phyloP scores from a whole-genome alignment of 2,888 invertebrate species.

The Catocala sponsa region DNA sequence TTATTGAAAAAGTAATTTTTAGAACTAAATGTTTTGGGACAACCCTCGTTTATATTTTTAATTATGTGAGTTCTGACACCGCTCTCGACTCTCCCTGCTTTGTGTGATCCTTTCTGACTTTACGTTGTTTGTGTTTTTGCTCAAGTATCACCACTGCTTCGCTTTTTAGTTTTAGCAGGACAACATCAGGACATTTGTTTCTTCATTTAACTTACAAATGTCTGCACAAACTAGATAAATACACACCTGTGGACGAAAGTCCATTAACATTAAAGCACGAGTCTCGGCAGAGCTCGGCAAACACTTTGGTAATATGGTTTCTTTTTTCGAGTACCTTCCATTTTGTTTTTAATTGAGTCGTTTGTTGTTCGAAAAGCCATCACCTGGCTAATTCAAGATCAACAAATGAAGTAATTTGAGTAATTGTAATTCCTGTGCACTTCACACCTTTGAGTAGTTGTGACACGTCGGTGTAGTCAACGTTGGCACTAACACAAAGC shows the following conservation, averaged over 20 bases:
- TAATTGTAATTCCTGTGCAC: slow-evolving; percentile 35
- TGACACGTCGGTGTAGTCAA: not conserved
- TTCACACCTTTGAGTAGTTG: slow-evolving; percentile 26
- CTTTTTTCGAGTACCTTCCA: slow-evolving; percentile 34
- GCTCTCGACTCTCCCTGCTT: slow-evolving; percentile 81
- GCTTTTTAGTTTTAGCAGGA: slow-evolving; percentile 59
- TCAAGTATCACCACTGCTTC: slow-evolving; percentile 52
- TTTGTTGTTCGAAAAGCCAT: slow-evolving; percentile 17
- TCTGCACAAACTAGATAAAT: slow-evolving; percentile 36
- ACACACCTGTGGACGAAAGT: slow-evolving; percentile 44
- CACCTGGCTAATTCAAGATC: slow-evolving; percentile 2
- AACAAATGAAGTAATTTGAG: slow-evolving; percentile 15
- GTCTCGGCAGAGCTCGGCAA: slow-evolving; percentile 43
- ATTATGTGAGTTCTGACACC: slow-evolving; percentile 80
- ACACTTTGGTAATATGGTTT: slow-evolving; percentile 36
- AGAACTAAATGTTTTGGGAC: slow-evolving; percentile 87
- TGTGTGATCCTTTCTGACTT: slow-evolving; percentile 64
- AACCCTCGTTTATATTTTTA: slow-evolving; percentile 86
- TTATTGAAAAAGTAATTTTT: slow-evolving; percentile 78
- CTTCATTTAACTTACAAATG: slow-evolving; percentile 41
- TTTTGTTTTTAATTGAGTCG: slow-evolving; percentile 23
- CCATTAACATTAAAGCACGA: slow-evolving; percentile 42
- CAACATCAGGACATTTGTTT: slow-evolving; percentile 51
- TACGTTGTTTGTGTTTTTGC: slow-evolving; percentile 58
- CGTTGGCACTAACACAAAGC: slow-evolving; percentile 29